Evolutionary conservation across 53 echinoderm and acorn worm species (phyloP).

Genomic region (Stichopus horrens): DNA sequence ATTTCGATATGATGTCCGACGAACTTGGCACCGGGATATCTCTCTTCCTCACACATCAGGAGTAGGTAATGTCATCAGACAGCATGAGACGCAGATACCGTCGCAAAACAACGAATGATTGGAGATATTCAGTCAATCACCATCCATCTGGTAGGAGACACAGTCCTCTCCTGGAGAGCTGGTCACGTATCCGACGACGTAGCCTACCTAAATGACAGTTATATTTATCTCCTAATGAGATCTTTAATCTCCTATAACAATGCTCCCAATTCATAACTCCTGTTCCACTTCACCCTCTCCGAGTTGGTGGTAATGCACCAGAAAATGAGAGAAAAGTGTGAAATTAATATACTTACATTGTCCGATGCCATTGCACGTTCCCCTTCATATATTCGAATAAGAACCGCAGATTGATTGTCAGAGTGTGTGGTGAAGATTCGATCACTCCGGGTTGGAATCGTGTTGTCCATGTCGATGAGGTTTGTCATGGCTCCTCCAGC

Average conservation of each 20-base stretch:
- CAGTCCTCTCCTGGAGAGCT: neutral
- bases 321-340: neutral
- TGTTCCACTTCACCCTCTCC: too few species aligned
- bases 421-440: constrained; percentile 84
- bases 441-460: constrained; percentile 78
- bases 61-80: too few species aligned
- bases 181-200: neutral
- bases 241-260: neutral
- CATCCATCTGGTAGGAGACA: too few species aligned
- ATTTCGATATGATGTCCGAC: too few species aligned
- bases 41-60: too few species aligned
- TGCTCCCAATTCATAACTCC: too few species aligned
- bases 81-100: too few species aligned
- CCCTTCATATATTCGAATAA: constrained; percentile 94
- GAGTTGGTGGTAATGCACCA: too few species aligned
- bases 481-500: constrained; percentile 93
- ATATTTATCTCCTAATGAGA: neutral
- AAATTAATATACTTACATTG: constrained; percentile 60
- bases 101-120: too few species aligned
- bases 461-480: constrained; percentile 85
- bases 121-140: too few species aligned
- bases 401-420: constrained; percentile 94
- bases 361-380: constrained; percentile 87
- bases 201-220: neutral
- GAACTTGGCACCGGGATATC: too few species aligned